Conservation (phyloP, 2,113 vertebrate genomes). For the cat (Felis catus) region F.catus_Fca126_mat1.0 CM031416.1:141122001-141122500, state of each 20-base stretch:
- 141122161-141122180: background rate
- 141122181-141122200: background rate
- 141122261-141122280: background rate
- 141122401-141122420: rapidly evolving
- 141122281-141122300: background rate
- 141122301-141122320: background rate
- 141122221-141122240: background rate
- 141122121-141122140: background rate
- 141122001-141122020: background rate
- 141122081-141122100: background rate
- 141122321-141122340: background rate
- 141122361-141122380: too few relatives aligned
- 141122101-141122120: background rate
- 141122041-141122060: rapidly evolving
- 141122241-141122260: background rate
- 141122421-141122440: background rate
- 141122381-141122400: background rate
- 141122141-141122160: background rate
- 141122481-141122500: background rate
- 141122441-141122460: background rate
- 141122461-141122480: background rate
- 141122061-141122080: rapidly evolving
- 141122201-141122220: too few relatives aligned
- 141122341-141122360: background rate
- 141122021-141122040: background rate